Base-by-base conservation (phyloP, 2,113 vertebrate genomes). In the Alligator sinensis region DNA sequence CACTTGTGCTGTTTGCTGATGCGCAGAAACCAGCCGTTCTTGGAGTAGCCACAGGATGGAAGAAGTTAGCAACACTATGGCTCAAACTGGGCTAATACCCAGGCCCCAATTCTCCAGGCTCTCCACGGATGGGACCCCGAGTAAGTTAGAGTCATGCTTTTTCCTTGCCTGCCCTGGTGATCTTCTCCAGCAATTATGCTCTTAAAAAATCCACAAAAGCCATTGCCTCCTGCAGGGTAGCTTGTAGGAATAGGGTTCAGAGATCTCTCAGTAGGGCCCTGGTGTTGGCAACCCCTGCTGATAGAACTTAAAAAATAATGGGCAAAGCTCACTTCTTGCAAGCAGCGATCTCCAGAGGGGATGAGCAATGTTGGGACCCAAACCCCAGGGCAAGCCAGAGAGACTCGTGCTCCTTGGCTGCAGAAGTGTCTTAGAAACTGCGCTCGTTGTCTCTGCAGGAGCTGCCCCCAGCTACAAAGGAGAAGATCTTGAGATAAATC, bases 1-100 rank as follows among this genome's bases (percentile, higher is more conserved):
- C 0, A 0, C 77, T 2, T 1, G 1, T 58, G 34, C 6, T 3
- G 25, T 90, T 61, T 78, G 27, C 70, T 5, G 78, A 54, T 25
- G 93, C 1, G 72, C 13, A 6, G 38, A 14, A 22, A 3, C 80
- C 22, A 74, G 70, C 55, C 62, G 66, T 77, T 21, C 28, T 63
- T 57, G 1, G 6, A 4, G 54, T 0, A 9, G 74, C 34, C 2
- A 0, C 25, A 61, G 9, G 62, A 68, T 34, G 18, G 27, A 30
- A 7, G 84, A 24, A 82, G 62, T 5, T 89, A 1, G 13, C 0
- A 77, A 77, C 11, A 18, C 18, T 13, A 13, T 0, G 27, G 83
- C 38, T 82, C 84, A 84, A 22, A 84, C 78, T 62, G 38, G 80
- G 63, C 54, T 18, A 54, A 60, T 14, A 4, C 5, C 55, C 25